Conservation (phyloP, 2,888 invertebrate species). For the Marasmarcha lunaedactyla region DNA sequence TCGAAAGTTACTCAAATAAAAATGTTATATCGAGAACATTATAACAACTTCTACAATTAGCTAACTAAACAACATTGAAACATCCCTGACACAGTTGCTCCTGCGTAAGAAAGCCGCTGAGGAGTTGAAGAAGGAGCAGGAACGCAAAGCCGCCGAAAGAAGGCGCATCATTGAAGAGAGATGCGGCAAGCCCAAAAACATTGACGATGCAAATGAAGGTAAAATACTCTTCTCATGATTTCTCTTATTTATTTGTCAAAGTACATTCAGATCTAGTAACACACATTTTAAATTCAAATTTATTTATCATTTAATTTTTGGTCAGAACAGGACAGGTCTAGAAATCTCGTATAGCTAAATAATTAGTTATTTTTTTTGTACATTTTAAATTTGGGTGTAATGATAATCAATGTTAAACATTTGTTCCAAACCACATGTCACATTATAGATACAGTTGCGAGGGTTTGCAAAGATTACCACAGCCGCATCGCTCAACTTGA, state of each 20-base stretch:
- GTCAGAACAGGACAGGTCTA: too few species aligned
- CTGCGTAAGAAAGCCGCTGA: conserved; percentile 99
- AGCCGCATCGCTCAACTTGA: conserved; percentile 89
- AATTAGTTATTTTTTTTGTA: too few species aligned
- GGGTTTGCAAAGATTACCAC: conserved; percentile 87
- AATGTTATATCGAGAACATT: too few species aligned
- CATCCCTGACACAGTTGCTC: conserved; percentile 95
- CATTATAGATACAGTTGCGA: conserved; percentile 80
- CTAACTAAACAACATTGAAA: too few species aligned
- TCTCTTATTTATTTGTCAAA: not conserved
- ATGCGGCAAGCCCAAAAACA: conserved; percentile 91
- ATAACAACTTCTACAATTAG: too few species aligned
- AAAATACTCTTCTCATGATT: conserved; percentile 33
- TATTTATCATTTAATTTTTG: too few species aligned
- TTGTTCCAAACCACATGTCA: not conserved
- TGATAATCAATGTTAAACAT: not conserved
- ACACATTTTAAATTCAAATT: not conserved
- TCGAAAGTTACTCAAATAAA: too few species aligned
- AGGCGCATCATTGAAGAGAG: conserved; percentile 97
- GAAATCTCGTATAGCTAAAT: too few species aligned
- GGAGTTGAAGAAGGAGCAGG: conserved; percentile 99
- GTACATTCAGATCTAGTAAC: not conserved
- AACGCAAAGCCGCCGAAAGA: conserved; percentile 97
- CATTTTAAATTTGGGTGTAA: too few species aligned
- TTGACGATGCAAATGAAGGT: conserved; percentile 96